Evolutionary conservation across 2,797 vertebrate genomes (phyloP).

Genomic region (Catamblyrhynchus diadema): DNA sequence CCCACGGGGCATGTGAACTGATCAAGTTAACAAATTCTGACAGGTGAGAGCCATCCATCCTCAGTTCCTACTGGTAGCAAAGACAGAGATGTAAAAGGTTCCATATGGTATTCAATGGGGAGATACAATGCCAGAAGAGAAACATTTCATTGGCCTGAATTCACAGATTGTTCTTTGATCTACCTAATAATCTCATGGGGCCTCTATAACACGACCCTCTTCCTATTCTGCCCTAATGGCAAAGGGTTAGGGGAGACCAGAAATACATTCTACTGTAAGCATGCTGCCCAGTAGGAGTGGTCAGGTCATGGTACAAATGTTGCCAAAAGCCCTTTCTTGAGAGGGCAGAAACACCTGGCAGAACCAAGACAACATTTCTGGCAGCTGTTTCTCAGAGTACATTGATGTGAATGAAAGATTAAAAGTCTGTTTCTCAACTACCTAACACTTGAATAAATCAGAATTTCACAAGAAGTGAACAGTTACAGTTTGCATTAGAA

Average conservation of each 20-base stretch:
- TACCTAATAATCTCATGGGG: background rate
- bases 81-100: background rate
- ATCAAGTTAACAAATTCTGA: slow-evolving; percentile 26
- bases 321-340: background rate
- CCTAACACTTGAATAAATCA: background rate
- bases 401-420: background rate
- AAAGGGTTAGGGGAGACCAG: background rate
- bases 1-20: background rate
- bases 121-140: background rate
- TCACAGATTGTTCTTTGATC: background rate
- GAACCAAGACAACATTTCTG: background rate
- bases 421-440: background rate
- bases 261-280: background rate
- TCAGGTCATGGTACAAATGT: background rate
- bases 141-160: background rate
- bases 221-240: background rate
- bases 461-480: background rate
- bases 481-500: background rate
- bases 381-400: background rate
- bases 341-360: background rate
- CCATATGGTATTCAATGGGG: background rate
- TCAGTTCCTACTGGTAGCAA: background rate
- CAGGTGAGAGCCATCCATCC: slow-evolving; percentile 12
- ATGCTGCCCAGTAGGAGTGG: background rate
- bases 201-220: background rate